phyloP scores from a whole-genome alignment of 2,113 vertebrate genomes.

The Natator depressus region DNA sequence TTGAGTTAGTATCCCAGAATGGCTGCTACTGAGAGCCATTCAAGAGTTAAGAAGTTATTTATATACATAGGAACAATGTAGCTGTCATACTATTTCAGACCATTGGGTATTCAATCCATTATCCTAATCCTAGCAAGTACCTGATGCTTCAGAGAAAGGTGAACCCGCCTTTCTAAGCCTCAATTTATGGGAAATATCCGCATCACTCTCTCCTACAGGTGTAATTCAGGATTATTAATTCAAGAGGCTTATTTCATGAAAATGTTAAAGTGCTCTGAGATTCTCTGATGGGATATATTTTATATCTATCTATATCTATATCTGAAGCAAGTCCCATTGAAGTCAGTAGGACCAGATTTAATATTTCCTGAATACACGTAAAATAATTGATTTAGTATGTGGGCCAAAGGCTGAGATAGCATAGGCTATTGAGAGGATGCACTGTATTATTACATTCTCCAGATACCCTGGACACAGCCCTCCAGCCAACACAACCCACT shows the following conservation, averaged over 20 bases:
- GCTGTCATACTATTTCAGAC: constrained; percentile 20
- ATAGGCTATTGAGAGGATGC: not conserved
- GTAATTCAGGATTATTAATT: constrained; percentile 14
- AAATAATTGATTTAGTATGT: not conserved
- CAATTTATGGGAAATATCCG: constrained; percentile 10
- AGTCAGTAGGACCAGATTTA: constrained; percentile 17
- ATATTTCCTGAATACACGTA: constrained; percentile 7
- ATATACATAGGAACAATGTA: constrained; percentile 23
- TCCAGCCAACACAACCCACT: not conserved
- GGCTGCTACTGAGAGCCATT: not conserved
- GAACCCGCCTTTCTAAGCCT: constrained; percentile 53
- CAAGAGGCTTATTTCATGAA: constrained; percentile 40
- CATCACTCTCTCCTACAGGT: constrained; percentile 22
- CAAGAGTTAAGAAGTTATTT: fast-evolving
- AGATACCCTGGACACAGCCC: not conserved
- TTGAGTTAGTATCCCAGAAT: not conserved
- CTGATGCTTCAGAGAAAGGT: not conserved
- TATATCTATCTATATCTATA: not conserved
- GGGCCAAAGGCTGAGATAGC: not conserved
- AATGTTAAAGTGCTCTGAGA: constrained; percentile 38
- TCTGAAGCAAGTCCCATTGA: not conserved
- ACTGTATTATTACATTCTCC: not conserved
- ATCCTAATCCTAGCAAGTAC: not conserved
- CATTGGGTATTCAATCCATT: constrained; percentile 16
- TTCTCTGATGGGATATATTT: not conserved